These are phyloP conservation scores for Linyphia triangularis DNA, from an alignment of 2,888 invertebrate species.

Conservation along the genomic window DNA sequence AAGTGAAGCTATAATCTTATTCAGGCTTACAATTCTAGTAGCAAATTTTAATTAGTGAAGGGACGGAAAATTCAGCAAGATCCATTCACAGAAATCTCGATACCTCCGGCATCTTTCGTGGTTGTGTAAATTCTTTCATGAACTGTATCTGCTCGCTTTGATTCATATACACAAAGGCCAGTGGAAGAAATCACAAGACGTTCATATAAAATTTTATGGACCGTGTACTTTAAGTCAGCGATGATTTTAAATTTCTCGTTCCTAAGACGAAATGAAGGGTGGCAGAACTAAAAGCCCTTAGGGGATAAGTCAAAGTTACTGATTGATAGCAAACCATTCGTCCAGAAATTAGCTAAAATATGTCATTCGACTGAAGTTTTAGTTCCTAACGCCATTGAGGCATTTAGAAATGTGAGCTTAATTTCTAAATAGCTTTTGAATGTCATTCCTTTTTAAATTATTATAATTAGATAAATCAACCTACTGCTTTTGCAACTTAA, in stretches of 20 bases:
- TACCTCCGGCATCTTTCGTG: not conserved
- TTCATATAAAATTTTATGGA: not conserved
- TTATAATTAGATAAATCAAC: not conserved
- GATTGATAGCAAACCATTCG: not conserved
- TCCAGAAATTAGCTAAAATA: not conserved
- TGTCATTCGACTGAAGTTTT: not conserved
- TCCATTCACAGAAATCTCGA: not conserved
- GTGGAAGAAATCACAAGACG: constrained; percentile 4
- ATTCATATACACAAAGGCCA: not conserved
- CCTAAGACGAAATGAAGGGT: not conserved
- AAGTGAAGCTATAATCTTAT: not conserved
- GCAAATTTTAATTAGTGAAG: not conserved
- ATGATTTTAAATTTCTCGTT: not conserved
- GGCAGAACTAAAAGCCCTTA: not conserved
- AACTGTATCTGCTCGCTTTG: not conserved
- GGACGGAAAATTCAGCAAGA: not conserved
- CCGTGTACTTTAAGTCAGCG: not conserved
- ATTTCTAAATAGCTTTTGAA: not conserved
- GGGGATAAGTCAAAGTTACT: not conserved
- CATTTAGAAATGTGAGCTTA: not conserved
- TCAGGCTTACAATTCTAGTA: not conserved
- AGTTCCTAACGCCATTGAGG: too few species aligned
- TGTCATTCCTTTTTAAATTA: too few species aligned
- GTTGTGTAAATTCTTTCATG: not conserved
- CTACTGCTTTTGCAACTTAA: not conserved